Conservation (phyloP, 1,140 invertebrate genomes). For the Drosophila trapezifrons region DNA sequence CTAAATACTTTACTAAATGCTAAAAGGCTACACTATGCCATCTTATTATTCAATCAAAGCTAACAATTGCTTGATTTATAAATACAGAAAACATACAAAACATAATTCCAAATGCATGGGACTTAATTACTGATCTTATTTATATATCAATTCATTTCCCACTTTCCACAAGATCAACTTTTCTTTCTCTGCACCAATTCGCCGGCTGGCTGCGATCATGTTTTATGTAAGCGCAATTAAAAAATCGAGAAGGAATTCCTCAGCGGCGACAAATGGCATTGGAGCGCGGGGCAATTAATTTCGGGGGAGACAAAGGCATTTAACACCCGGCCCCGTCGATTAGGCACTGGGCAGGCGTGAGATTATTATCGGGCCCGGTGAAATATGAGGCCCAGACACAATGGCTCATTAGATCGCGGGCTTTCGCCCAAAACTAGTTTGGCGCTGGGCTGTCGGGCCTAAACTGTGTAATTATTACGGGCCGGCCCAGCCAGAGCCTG, state of each 20-base stretch:
- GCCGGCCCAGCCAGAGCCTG: slow-evolving; percentile 1
- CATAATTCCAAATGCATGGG: no score
- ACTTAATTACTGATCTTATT: neutral
- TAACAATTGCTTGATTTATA: no score
- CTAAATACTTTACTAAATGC: no score
- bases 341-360: slow-evolving; percentile 59
- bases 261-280: slow-evolving; percentile 28
- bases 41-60: no score
- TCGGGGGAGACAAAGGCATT: slow-evolving; percentile 48
- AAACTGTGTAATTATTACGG: slow-evolving; percentile 61
- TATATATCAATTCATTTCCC: neutral
- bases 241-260: slow-evolving; percentile 24
- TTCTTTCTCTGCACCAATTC: slow-evolving; percentile 2
- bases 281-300: slow-evolving; percentile 51
- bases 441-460: slow-evolving; percentile 44
- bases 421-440: slow-evolving; percentile 57
- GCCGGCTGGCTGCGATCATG: slow-evolving; percentile 6
- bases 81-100: neutral
- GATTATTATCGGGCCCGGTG: slow-evolving; percentile 68
- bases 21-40: no score
- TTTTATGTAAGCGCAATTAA: slow-evolving; percentile 36
- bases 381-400: slow-evolving; percentile 75
- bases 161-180: no score
- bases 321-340: slow-evolving; percentile 48
- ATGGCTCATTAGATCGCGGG: slow-evolving; percentile 70